Evolutionary conservation across 2,797 vertebrate species (phyloP), one percentile per base, ranked within the genome.

Genomic region (Ficedula albicollis): DNA sequence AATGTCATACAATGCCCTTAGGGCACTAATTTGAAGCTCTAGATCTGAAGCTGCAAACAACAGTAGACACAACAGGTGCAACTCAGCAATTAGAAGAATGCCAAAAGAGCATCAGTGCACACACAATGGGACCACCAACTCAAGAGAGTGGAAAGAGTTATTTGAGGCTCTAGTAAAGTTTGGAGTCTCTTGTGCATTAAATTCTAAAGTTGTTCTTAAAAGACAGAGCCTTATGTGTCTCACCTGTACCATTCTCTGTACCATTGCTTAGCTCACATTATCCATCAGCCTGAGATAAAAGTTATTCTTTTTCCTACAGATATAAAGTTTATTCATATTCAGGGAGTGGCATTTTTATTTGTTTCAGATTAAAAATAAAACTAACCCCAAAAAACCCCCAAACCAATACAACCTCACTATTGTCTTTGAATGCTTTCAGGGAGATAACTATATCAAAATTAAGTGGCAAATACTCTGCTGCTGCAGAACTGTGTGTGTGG

Each of bases 351-450:
- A 32, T 44, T 77, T 89, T 77, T 32, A 32, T n/a, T 49, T 76
- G 5, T 29, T 90, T 90, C 14, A 75, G 27, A 59, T 16, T 17
- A 0, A 39, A 59, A 72, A n/a, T 15, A 6, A 9, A 8, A 4
- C 20, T 27, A 22, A 11, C 5, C 4, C 12, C 10, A 5, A 8
- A 29, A 36, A 29, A 15, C 3, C 1, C 32, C 32, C 7, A 52
- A 59, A 27, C 4, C 13, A 27, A 38, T 39, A 11, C 29, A 15
- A 32, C 4, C 5, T 12, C 39, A 1, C 2, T 49, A 18, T 49
- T 62, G 12, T 66, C 19, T 87, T 36, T 15, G 66, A 81, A 84
- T 34, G 0, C 26, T 81, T 78, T 82, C 15, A 87, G 29, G 22
- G 26, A 91, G 19, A 1, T 76, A 79, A 76, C 60, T 79, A 30